phyloP scores from a whole-genome alignment of 2,113 vertebrate species.

The Dipodomys merriami region DNA sequence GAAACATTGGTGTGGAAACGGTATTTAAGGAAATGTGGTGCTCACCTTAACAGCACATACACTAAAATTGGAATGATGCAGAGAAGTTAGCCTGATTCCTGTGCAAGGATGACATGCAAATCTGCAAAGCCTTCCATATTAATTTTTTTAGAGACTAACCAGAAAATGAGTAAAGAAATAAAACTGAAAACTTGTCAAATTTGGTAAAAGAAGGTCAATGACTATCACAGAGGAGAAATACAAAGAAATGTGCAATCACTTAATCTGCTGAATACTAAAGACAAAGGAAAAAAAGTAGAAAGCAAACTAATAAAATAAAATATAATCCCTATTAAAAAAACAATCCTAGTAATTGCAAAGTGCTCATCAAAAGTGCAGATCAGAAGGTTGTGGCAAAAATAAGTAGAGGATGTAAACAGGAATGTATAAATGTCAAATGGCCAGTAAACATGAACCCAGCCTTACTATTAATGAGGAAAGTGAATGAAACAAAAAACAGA shows the following conservation, averaged over 20 bases:
- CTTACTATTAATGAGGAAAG: slow-evolving; percentile 20
- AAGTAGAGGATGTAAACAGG: not conserved
- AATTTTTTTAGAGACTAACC: too few species aligned
- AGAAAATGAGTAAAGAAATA: too few species aligned
- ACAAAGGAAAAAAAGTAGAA: not conserved
- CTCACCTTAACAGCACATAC: too few species aligned
- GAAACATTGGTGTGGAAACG: not conserved
- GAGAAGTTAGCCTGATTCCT: too few species aligned
- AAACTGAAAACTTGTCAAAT: not conserved
- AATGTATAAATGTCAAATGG: not conserved
- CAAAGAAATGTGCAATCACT: not conserved
- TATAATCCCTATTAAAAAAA: too few species aligned
- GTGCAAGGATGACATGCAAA: too few species aligned
- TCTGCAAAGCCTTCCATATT: too few species aligned
- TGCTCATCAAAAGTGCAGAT: not conserved
- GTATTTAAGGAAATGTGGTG: slow-evolving; percentile 8
- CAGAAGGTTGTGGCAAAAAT: too few species aligned
- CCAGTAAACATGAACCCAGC: not conserved
- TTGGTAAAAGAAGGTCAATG: slow-evolving; percentile 3
- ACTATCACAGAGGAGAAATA: not conserved
- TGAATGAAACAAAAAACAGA: not conserved
- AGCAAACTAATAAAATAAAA: not conserved
- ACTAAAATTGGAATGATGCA: too few species aligned
- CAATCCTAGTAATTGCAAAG: not conserved
- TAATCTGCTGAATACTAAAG: not conserved